These are phyloP conservation scores for Dinocampus coccinellae DNA, from an alignment of 2,888 invertebrate species.

Conservation along the genomic window DNA sequence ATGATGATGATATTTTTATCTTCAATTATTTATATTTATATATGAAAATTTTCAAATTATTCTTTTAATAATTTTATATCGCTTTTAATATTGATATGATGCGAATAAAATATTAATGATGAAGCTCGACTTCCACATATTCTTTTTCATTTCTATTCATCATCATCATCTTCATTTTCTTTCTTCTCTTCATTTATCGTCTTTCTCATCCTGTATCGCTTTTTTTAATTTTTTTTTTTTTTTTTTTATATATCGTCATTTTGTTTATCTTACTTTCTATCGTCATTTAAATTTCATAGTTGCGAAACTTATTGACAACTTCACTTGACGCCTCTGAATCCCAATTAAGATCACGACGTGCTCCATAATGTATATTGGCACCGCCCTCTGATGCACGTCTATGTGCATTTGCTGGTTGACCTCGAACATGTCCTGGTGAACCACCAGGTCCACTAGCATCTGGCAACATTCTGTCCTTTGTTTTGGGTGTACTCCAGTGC, in stretches of 20 bases:
- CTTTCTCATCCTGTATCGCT: background rate
- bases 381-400: conserved; percentile 90
- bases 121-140: background rate
- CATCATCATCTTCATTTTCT: background rate
- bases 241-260: background rate
- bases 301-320: conserved; percentile 88
- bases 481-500: conserved; percentile 93
- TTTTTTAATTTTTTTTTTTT: background rate
- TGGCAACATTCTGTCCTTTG: conserved; percentile 88
- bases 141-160: background rate
- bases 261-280: too few species aligned
- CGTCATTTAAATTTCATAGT: conserved; percentile 95
- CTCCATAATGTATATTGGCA: conserved; percentile 79
- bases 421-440: conserved; percentile 73
- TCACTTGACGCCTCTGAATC: conserved; percentile 83
- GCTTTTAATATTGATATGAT: background rate
- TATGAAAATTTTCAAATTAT: background rate
- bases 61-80: background rate
- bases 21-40: background rate
- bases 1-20: background rate
- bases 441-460: conserved; percentile 70
- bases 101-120: background rate
- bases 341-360: conserved; percentile 73
- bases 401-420: conserved; percentile 72
- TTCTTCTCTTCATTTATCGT: background rate